These are phyloP conservation scores for Urocynchramus pylzowi DNA, from an alignment of 2,113 vertebrate species.

Conservation along the genomic window DNA sequence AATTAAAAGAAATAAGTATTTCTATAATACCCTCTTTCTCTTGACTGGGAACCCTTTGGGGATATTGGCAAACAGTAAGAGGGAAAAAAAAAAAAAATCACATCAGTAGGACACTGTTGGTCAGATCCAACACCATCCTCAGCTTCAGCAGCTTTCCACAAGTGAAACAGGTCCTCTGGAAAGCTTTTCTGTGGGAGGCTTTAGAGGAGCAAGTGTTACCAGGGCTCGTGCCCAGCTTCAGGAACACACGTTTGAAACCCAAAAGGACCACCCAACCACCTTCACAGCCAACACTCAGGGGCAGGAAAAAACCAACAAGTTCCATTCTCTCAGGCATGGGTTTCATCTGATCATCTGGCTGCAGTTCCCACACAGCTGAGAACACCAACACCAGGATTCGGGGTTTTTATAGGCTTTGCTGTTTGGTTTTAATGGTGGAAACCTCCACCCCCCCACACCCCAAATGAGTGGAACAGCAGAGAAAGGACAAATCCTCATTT, in stretches of 20 bases:
- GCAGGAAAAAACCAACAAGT: constrained; percentile 26
- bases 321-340: neutral
- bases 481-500: neutral
- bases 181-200: constrained; percentile 49
- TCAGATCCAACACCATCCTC: constrained; percentile 55
- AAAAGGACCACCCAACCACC: constrained; percentile 14
- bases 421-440: neutral
- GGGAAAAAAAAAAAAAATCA: constrained; percentile 49
- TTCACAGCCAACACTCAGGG: constrained; percentile 51
- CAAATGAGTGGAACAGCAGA: neutral
- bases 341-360: constrained; percentile 42
- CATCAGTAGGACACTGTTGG: constrained; percentile 60
- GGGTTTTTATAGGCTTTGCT: neutral
- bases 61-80: constrained; percentile 37
- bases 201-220: constrained; percentile 24
- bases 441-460: accelerated
- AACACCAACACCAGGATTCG: neutral
- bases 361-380: constrained; percentile 5
- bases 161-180: constrained; percentile 51
- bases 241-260: constrained; percentile 28
- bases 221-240: constrained; percentile 15
- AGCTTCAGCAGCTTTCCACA: constrained; percentile 59
- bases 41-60: constrained; percentile 55
- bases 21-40: constrained; percentile 52
- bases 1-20: constrained; percentile 73